Conservation (phyloP, 2,113 vertebrate genomes). For the Carettochelys insculpta region DNA sequence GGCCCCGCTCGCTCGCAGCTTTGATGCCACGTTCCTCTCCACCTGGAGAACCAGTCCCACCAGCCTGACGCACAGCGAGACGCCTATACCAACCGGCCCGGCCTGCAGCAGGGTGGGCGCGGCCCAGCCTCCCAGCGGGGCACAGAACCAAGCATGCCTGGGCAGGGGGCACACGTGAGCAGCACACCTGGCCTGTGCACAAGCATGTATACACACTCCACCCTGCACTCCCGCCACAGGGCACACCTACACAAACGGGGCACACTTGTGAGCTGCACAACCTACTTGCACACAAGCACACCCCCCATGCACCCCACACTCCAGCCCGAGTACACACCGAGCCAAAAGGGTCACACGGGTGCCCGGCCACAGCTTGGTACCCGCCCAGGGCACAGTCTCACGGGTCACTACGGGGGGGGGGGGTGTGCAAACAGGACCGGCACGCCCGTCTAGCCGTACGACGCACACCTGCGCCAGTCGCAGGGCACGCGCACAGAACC, state of each 20-base stretch:
- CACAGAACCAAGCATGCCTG: no score
- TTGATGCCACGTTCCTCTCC: background rate
- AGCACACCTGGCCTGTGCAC: background rate
- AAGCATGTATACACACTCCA: no score
- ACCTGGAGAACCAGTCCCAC: background rate
- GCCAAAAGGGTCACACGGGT: background rate
- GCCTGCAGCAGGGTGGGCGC: background rate
- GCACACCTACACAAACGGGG: background rate
- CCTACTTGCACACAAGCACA: no score
- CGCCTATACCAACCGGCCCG: background rate
- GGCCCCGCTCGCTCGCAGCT: background rate
- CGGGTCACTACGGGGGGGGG: background rate
- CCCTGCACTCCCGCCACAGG: no score
- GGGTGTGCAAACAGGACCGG: no score
- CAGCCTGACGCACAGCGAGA: background rate
- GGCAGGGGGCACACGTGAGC: background rate
- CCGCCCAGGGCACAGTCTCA: fast-evolving
- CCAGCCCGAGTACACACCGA: no score
- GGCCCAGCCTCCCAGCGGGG: background rate
- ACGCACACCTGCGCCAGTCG: no score
- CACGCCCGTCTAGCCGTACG: background rate
- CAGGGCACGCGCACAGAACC: background rate
- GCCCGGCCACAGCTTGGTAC: background rate
- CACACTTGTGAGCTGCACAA: no score
- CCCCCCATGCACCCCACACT: no score